Evolutionary conservation across 2,113 vertebrate genomes (phyloP).

Genomic region (Ageneiosus marmoratus): DNA sequence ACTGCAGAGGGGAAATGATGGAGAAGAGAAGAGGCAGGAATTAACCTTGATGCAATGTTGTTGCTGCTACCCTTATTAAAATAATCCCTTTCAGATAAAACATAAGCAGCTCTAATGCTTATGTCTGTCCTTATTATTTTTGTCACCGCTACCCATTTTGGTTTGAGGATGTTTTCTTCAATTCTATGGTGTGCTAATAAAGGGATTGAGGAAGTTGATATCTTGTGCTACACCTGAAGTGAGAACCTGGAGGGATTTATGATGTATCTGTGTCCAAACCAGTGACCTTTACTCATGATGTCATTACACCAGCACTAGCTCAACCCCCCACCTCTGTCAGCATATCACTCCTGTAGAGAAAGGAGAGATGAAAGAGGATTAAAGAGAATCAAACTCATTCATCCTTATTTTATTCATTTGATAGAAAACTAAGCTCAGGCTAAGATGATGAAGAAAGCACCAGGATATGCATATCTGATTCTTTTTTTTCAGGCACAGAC

Average conservation of each 20-base stretch:
- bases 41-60: conserved; percentile 9
- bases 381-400: neutral
- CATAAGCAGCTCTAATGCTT: neutral
- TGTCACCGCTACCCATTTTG: neutral
- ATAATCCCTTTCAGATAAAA: neutral
- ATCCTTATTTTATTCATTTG: neutral
- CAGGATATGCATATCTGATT: conserved; percentile 3
- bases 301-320: neutral
- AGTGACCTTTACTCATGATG: conserved; percentile 34
- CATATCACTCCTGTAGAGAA: neutral
- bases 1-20: conserved; percentile 3
- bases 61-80: conserved; percentile 14
- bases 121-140: neutral
- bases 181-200: neutral
- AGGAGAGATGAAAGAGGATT: neutral
- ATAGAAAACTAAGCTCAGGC: neutral
- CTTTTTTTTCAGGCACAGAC: neutral
- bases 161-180: neutral
- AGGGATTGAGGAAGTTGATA: neutral
- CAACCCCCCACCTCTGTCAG: neutral
- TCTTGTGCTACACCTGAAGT: neutral
- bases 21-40: neutral
- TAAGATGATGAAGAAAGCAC: neutral
- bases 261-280: neutral
- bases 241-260: conserved; percentile 18